Base-by-base conservation (phyloP, 2,797 vertebrate species). In the Tokudaia muenninki region DNA sequence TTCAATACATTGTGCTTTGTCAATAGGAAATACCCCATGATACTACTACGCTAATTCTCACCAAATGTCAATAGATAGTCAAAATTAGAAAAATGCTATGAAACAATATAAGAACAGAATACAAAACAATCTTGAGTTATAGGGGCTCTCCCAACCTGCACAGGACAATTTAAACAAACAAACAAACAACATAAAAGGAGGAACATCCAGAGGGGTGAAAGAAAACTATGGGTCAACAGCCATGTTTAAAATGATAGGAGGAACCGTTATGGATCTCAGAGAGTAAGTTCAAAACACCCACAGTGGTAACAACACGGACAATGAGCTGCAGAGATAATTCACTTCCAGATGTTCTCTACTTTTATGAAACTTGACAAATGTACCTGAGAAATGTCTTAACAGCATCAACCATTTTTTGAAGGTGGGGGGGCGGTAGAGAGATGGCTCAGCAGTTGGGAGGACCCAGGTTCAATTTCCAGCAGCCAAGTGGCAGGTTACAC, bases 1-100 rank as follows among this genome's bases (percentile, higher is more conserved):
- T 75, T 96, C 89, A 79, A 92, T 82, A 82, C 91, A 87, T 70
- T 90, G 22, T 82, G 13, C 29, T 94, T 41, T 82, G 44, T 70
- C 29, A 79, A 57, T 70, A 29, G 74, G 88, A 92, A 91, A 86
- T 86, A 63, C 59, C 9, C 13, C 57, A 2, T 41, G 29, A 57
- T 6, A 55, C 77, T 93, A 67, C 80, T 59, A 90, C 75, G 19
- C 5, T 55, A 47, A 93, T 74, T 74, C 22, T 61, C 81, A 86
- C 14, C 74, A 55, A 3, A 47, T 90, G 55, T 11, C 93, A 72
- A 47, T 44, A 87, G 52, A 78, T 16, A 24, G 83, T 74, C n/a
- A 94, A 77, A 77, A 22, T 74, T 57, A 75, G 4, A 24, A 95
- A 79, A 96, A 63, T 22, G 81, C 41, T 74, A 67, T 78, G 16